These are phyloP conservation scores for Paralvinella palmiformis DNA, from an alignment of 1,140 invertebrate species.

Conservation along the genomic window DNA sequence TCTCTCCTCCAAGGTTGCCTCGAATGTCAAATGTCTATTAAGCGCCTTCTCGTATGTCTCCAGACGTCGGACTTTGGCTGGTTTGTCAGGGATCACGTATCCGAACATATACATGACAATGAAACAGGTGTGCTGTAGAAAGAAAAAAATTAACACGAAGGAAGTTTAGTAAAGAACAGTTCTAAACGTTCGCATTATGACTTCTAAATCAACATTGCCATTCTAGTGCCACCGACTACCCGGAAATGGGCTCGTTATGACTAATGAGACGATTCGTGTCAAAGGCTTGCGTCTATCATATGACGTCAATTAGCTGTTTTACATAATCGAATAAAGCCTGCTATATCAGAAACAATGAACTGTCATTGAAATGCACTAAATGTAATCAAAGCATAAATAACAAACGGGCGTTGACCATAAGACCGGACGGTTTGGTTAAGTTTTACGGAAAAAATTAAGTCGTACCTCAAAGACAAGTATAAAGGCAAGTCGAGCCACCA, in stretches of 20 bases:
- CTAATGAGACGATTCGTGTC: background rate
- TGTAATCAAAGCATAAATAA: no score
- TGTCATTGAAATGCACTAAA: no score
- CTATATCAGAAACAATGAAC: no score
- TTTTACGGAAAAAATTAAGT: background rate
- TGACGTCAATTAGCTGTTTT: no score
- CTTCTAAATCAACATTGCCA: background rate
- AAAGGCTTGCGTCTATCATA: background rate
- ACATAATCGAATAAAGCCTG: no score
- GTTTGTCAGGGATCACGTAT: conserved; percentile 83
- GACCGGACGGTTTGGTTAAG: background rate
- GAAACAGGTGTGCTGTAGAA: conserved; percentile 72
- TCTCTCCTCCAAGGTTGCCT: conserved; percentile 8
- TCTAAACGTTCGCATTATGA: no score
- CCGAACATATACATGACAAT: conserved; percentile 74
- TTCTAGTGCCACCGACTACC: background rate
- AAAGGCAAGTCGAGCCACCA: conserved; percentile 83
- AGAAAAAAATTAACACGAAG: conserved; percentile 18
- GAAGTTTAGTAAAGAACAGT: background rate
- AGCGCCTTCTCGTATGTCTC: conserved; percentile 68
- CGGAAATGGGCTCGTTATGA: background rate
- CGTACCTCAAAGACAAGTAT: conserved; percentile 88
- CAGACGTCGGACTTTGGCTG: conserved; percentile 65
- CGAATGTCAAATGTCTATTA: background rate
- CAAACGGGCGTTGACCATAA: background rate